phyloP scores from a whole-genome alignment of 2,113 vertebrate species.

The Platycercus adscitus region DNA sequence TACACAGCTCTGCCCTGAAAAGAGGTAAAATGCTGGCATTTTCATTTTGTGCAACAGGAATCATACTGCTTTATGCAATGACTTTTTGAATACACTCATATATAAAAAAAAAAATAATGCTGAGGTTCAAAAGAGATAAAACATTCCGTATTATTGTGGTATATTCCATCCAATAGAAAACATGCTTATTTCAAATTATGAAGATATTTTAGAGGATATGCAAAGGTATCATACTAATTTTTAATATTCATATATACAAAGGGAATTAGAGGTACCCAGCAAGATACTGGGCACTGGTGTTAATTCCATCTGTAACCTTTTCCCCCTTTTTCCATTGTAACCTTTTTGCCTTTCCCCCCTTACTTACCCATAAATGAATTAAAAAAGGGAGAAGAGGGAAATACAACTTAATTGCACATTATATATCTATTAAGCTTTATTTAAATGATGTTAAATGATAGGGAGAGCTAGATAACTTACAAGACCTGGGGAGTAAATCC shows the following conservation, averaged over 20 bases:
- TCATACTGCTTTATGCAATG: neutral
- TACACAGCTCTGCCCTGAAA: neutral
- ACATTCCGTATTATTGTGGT: neutral
- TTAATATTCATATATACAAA: neutral
- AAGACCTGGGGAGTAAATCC: neutral
- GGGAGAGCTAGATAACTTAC: constrained; percentile 33
- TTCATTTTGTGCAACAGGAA: neutral
- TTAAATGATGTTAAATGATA: constrained; percentile 58
- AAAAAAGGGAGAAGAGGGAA: neutral
- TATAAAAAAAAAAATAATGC: neutral
- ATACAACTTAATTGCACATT: constrained; percentile 57
- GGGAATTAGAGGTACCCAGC: neutral
- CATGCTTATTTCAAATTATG: neutral
- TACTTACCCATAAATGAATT: neutral
- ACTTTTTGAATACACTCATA: neutral
- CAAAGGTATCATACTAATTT: constrained; percentile 27
- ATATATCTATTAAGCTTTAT: constrained; percentile 62
- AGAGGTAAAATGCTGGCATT: neutral
- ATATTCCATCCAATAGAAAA: neutral
- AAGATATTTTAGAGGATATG: neutral
- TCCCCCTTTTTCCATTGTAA: neutral
- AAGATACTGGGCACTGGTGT: constrained; percentile 5
- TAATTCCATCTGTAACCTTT: constrained; percentile 43
- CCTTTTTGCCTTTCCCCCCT: neutral
- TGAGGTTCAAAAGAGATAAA: neutral